Percentiles rank a stretch among this genome's conserved stretches.
phyloP scores from a whole-genome alignment of 2,113 vertebrate species.

The Pseudorectes ferrugineus region DNA sequence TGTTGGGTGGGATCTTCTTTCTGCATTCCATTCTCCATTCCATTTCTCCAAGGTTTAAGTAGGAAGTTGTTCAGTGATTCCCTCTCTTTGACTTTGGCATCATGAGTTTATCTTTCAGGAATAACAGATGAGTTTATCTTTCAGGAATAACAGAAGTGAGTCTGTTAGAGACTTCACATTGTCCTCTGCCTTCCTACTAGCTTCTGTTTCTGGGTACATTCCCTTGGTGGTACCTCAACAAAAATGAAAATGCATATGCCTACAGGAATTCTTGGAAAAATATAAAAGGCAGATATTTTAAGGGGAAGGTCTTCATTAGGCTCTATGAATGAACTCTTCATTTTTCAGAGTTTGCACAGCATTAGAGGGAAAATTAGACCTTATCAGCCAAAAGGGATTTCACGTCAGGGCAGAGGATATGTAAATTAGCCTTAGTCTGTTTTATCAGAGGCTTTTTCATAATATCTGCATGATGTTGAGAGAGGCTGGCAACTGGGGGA shows the following conservation, averaged over 20 bases:
- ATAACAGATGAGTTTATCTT: not conserved
- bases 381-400: not conserved
- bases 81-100: fast-evolving
- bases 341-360: not conserved
- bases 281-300: not conserved
- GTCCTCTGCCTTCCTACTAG: not conserved
- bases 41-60: not conserved
- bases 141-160: not conserved
- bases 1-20: not conserved
- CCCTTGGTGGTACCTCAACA: not conserved
- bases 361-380: not conserved
- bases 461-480: not conserved
- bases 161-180: not conserved
- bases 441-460: slow-evolving; percentile 22
- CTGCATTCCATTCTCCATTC: not conserved
- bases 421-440: not conserved
- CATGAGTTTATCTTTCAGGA: not conserved
- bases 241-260: not conserved
- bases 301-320: not conserved
- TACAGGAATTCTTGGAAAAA: not conserved
- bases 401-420: not conserved
- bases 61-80: not conserved
- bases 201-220: not conserved
- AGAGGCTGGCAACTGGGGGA: not conserved
- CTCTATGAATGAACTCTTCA: not conserved